Evolutionary conservation across 2,888 invertebrate species (phyloP), one percentile per base, ranked within the genome.

Genomic region (Leptogaster cylindrica): DNA sequence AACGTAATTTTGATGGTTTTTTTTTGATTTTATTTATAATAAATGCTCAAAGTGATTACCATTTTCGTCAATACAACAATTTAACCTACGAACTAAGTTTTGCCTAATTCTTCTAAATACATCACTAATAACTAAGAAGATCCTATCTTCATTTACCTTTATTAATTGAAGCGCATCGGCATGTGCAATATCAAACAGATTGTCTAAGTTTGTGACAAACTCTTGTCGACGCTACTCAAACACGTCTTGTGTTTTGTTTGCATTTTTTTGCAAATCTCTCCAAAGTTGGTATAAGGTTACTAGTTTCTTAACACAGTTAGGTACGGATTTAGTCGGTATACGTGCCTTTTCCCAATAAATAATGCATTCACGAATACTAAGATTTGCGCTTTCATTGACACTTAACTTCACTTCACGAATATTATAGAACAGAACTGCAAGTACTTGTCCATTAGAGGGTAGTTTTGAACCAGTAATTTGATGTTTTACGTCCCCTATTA

Each of bases 211-310:
- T 10, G 18, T 69, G 65, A 65, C 27, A 72, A 73, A 75, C 10
- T 73, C 65, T 27, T 72, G 28, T 58, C 14, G 25, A 3, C 58
- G 41, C 10, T 18, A 8, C 12, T 58, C 28, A n/a, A 10, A 27
- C 2, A 12, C 18, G 12, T 44, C 44, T 18, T 44, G 4, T 16
- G 1, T 14, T 44, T 44, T 44, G 4, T n/a, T 3, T 2, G 14
- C 3, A 44, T 2, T 44, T 14, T 74, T 73, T 74, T 73, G 75
- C 72, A 76, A 68, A 25, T 74, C 73, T 58, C 75, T 71, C 77
- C 76, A 76, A 74, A 72, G 71, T 67, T 75, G 71, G 70, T 76
- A 71, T 66, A 48, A 48, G 25, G 46, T 28, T n/a, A 64, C 25
- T 10, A 51, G 51, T 51, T 58, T 55, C 46, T 33, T 68, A 58